phyloP scores from a whole-genome alignment of 2,797 vertebrate species.

The Heteromormyrus szaboi region DNA sequence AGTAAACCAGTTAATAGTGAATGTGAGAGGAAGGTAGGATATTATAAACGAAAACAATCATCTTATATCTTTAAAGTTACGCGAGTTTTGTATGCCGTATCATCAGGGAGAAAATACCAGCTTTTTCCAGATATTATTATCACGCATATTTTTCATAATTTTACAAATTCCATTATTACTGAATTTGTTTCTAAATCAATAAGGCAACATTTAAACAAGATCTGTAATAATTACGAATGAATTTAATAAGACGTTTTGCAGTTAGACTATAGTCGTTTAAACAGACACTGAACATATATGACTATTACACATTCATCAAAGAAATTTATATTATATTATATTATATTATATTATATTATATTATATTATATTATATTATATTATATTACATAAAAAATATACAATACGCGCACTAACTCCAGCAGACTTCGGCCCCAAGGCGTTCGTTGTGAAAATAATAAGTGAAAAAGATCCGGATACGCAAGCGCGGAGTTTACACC shows the following conservation, averaged over 20 bases:
- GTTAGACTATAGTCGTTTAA: background rate
- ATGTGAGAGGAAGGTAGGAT: background rate
- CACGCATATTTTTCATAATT: background rate
- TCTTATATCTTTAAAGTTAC: background rate
- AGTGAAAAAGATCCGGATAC: conserved; percentile 47
- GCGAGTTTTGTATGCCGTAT: background rate
- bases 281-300: background rate
- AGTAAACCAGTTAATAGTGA: background rate
- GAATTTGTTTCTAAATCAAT: background rate
- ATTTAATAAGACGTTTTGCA: background rate
- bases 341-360: background rate
- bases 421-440: background rate
- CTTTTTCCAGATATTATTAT: background rate
- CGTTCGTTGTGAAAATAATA: conserved; percentile 6
- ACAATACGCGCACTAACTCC: background rate
- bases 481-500: conserved; percentile 66
- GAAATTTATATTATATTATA: background rate
- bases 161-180: background rate
- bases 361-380: background rate
- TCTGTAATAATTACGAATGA: background rate
- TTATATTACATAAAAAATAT: background rate
- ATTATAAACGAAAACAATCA: background rate
- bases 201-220: background rate
- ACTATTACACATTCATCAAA: background rate
- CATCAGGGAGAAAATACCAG: background rate